A percentile compares a stretch with the other conserved stretches of the same genome.
Conservation (phyloP, 2,888 invertebrate genomes). For the Dicranocentrus wangi region DNA sequence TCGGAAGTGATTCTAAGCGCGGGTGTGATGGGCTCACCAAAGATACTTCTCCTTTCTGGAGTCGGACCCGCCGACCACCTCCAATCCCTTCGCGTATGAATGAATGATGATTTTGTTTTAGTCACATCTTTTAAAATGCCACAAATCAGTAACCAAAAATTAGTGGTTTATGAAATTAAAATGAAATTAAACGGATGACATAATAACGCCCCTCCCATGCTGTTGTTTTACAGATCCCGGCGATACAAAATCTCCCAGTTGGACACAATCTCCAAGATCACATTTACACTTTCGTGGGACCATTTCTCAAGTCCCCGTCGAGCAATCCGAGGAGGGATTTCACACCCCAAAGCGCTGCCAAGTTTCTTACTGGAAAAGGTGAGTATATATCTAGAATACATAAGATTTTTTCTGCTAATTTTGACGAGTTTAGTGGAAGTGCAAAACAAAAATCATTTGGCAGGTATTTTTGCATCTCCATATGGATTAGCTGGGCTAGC, state of each 20-base stretch:
- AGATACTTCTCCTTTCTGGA: slow-evolving; percentile 46
- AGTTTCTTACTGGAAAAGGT: slow-evolving; percentile 1
- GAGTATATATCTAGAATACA: too few relatives aligned
- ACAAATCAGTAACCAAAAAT: too few relatives aligned
- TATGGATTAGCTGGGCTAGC: slow-evolving; percentile 31
- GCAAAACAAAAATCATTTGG: not conserved
- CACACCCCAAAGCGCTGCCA: not conserved
- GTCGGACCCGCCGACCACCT: slow-evolving; percentile 45
- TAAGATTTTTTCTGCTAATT: too few relatives aligned
- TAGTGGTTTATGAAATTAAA: too few relatives aligned
- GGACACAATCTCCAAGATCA: slow-evolving; percentile 63
- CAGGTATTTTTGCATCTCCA: slow-evolving; percentile 30
- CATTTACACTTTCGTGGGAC: slow-evolving; percentile 27
- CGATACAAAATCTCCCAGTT: slow-evolving; percentile 55
- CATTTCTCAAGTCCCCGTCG: slow-evolving; percentile 42
- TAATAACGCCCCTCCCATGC: not conserved
- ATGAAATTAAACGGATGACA: too few relatives aligned
- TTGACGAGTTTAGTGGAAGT: too few relatives aligned
- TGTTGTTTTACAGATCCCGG: slow-evolving; percentile 39
- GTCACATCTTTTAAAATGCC: not conserved
- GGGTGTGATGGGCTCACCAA: slow-evolving; percentile 43
- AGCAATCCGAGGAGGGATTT: slow-evolving; percentile 36
- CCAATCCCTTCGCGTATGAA: slow-evolving; percentile 68
- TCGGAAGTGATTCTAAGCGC: slow-evolving; percentile 57
- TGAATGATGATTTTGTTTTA: not conserved